Base-by-base conservation (phyloP, 2,888 invertebrate genomes). In the Aquatica leii region DNA sequence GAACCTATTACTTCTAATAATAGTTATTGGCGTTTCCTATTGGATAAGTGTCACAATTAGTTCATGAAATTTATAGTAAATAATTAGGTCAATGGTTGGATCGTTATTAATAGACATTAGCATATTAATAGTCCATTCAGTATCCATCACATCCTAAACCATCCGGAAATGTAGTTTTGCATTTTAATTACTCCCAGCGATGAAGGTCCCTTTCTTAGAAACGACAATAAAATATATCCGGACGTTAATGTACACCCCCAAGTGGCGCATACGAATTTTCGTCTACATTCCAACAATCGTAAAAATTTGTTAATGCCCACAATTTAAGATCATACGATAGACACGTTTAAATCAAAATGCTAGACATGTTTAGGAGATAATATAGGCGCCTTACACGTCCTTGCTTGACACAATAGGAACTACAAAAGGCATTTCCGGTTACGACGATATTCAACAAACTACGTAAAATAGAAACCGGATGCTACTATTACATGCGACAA, bases 341-440 rank as follows among this genome's bases (percentile, higher is more conserved):
- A 49, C 40, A 31, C 31, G 50, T 51, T 14, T 48, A 51, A 58
- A 58, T 58, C 53, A 59, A 53, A 59, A 61, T 62, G 52, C 58
- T 35, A 46, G 49, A 58, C 57, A 37, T 48, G 62, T 58, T 40
- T 37, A 24, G 15, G 37, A 17, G 52, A 54, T 62, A 58, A 62
- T 62, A 53, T 62, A 53, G 62, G 62, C 62, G 62, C 62, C 62
- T 51, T 34, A 41, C 53, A 58, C 53, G 58, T 62, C 62, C 62
- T 62, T 58, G 58, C 57, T 53, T 53, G 49, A 49, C 55, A 61
- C 55, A 61, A 61, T 61, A 51, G 40, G 53, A 62, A 62, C 57
- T 54, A 46, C 53, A 62, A 57, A 52, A 57, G 58, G 49, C 34
- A 62, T 58, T 62, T 62, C 62, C 62, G 24, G 2, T 24, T 24